Evolutionary conservation across 2,113 vertebrate species (phyloP), one percentile per base, ranked within the genome.

Genomic region (Thymallus thymallus): DNA sequence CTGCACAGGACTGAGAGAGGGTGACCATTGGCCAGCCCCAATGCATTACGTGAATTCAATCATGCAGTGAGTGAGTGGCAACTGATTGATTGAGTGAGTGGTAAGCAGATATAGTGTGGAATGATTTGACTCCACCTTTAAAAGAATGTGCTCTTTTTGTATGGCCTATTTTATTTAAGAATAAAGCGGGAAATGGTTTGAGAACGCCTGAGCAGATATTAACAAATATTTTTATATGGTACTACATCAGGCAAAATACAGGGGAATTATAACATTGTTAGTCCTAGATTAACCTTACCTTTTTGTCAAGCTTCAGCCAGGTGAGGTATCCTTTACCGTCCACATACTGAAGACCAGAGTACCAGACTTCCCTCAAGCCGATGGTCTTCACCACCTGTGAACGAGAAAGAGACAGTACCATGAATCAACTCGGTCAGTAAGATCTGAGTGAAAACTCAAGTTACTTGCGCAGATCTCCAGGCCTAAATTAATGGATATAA

Each of bases 251-350:
- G 16, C 16, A 51, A 51, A 51, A 51, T 51, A 51, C 16, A 51
- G 13, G 48, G 12, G 14, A 51, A 14, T 18, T 14, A 16, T 51
- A 51, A 51, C 4, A 51, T 51, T 51, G 1, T 4, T n/a, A n/a
- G 48, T 51, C 48, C 16, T 29, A 13, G 1, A 24, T 64, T 30
- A n/a, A 45, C 68, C 77, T 90, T 93, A 98, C 97, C 95, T 98
- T 99, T 92, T 99, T 99, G 85, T 99, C 96, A 73, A 98, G 94
- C 83, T 96, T 98, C 83, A 99, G 86, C 97, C 97, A 99, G n/a
- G 95, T 96, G 64, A 86, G 80, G 85, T 95, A 98, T 72, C 95
- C 95, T 91, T 98, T 99, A 83, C 89, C 92, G 80, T 99, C 97
- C 69, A 91, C 89, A 20, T 96, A 95, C 85, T 98, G 97, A 74